Percentiles rank a stretch among this genome's conserved stretches.
Evolutionary conservation across 2,888 invertebrate species (phyloP).

Genomic region (Sphaeridia pumilis): DNA sequence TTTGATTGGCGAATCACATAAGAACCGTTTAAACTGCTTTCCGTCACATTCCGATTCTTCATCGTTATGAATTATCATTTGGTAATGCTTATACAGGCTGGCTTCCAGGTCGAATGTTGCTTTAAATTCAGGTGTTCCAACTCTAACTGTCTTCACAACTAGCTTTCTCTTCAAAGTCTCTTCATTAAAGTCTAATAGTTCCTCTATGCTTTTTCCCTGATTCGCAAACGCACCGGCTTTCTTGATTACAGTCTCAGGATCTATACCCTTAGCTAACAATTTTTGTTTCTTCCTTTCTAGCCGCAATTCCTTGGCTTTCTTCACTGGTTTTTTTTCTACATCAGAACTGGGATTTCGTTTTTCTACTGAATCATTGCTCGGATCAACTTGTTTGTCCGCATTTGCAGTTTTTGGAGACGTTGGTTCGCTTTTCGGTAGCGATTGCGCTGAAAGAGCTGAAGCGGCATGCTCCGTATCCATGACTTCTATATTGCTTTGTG

Average conservation of each 20-base stretch:
- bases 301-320: constrained; percentile 69
- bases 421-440: no score
- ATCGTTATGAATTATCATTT: constrained; percentile 73
- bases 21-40: constrained; percentile 65
- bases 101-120: constrained; percentile 38
- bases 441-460: no score
- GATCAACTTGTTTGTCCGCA: no score
- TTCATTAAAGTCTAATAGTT: constrained; percentile 59
- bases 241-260: constrained; percentile 31
- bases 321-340: background rate
- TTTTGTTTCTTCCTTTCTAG: constrained; percentile 64
- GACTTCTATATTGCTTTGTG: no score
- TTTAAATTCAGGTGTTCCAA: constrained; percentile 12
- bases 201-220: constrained; percentile 48
- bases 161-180: constrained; percentile 42
- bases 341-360: background rate
- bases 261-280: constrained; percentile 48
- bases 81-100: constrained; percentile 72
- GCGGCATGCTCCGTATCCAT: no score
- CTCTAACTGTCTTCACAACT: constrained; percentile 6
- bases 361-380: background rate
- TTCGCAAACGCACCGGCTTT: constrained; percentile 49
- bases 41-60: constrained; percentile 54
- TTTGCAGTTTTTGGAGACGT: no score
- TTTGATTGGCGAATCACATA: constrained; percentile 67